Conservation (phyloP, 2,888 invertebrate species). For the Timema podura region DNA sequence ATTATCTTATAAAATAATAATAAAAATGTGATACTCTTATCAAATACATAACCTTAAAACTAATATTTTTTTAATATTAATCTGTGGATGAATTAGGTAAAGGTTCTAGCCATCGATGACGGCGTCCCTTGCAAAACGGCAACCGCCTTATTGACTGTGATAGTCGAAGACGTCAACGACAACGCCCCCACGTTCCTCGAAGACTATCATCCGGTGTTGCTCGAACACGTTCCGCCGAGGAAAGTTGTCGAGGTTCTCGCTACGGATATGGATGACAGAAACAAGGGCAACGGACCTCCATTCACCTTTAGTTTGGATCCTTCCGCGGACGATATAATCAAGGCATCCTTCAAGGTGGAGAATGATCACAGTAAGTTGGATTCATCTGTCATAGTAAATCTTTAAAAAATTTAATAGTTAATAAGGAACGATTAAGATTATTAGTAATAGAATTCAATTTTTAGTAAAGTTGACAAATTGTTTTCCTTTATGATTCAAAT, state of each 20-base stretch:
- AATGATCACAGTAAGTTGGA: conserved; percentile 48
- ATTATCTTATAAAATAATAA: too few species aligned
- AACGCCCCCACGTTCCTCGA: conserved; percentile 47
- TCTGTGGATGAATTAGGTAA: conserved; percentile 37
- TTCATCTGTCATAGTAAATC: too few species aligned
- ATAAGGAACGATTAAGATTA: too few species aligned
- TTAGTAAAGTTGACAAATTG: too few species aligned
- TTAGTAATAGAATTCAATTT: too few species aligned
- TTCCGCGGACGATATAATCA: conserved; percentile 46
- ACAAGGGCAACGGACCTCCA: conserved; percentile 50
- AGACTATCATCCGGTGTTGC: conserved; percentile 48
- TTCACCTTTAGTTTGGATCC: conserved; percentile 50
- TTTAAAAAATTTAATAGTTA: too few species aligned
- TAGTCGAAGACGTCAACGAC: conserved; percentile 49
- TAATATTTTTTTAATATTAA: too few species aligned
- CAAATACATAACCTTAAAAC: too few species aligned
- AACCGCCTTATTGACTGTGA: conserved; percentile 47
- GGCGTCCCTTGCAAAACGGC: conserved; percentile 47
- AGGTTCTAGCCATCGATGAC: conserved; percentile 50
- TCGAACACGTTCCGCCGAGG: conserved; percentile 49
- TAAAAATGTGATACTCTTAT: too few species aligned
- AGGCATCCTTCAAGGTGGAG: conserved; percentile 50
- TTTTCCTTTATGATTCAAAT: too few species aligned
- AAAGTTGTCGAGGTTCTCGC: conserved; percentile 46
- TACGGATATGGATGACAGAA: conserved; percentile 46